A percentile compares a stretch with the other conserved stretches of the same genome.
phyloP scores from a whole-genome alignment of 2,888 invertebrate species.

The Nomada ferruginata region DNA sequence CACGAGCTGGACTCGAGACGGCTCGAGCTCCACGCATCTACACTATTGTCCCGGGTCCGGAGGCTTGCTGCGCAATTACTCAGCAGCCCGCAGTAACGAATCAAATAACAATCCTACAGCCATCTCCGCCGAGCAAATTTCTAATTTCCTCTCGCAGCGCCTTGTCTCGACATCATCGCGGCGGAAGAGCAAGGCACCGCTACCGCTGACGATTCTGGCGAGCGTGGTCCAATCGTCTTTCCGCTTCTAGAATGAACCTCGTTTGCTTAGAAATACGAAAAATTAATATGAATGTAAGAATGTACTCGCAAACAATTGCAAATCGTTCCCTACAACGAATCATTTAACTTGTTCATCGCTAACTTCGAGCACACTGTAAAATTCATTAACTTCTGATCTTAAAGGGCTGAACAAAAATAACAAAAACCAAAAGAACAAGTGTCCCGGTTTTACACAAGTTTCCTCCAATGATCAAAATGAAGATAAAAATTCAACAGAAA shows the following conservation, averaged over 20 bases:
- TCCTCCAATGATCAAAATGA: neutral
- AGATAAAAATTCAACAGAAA: neutral
- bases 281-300: too few relatives aligned
- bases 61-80: slow-evolving; percentile 52
- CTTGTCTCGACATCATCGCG: slow-evolving; percentile 39
- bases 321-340: too few relatives aligned
- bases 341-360: too few relatives aligned
- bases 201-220: slow-evolving; percentile 27
- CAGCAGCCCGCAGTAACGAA: slow-evolving; percentile 46
- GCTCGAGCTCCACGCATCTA: neutral
- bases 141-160: slow-evolving; percentile 65
- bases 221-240: neutral
- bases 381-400: too few relatives aligned
- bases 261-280: neutral
- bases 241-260: neutral
- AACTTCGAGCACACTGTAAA: too few relatives aligned
- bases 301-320: too few relatives aligned
- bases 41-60: slow-evolving; percentile 46
- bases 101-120: slow-evolving; percentile 62
- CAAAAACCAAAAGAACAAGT: too few relatives aligned
- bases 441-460: too few relatives aligned
- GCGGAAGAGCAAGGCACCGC: slow-evolving; percentile 10
- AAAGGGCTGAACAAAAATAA: too few relatives aligned
- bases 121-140: slow-evolving; percentile 70
- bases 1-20: slow-evolving; percentile 28